Conservation (phyloP, 2,113 vertebrate species). For the Falco punctatus region DNA sequence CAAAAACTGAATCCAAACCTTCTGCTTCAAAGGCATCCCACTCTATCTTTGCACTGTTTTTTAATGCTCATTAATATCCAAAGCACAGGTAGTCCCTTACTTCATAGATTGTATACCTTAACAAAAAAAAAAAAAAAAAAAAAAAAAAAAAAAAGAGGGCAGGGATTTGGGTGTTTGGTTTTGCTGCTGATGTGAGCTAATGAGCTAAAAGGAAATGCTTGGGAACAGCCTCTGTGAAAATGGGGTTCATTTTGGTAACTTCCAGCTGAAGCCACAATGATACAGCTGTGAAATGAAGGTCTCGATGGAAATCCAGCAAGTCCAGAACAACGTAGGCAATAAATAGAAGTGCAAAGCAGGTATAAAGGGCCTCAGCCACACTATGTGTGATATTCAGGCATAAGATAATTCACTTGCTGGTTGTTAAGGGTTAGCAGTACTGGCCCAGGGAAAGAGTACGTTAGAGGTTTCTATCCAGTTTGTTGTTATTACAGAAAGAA, state of each 20-base stretch:
- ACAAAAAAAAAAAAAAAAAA: background rate
- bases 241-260: background rate
- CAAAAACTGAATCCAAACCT: background rate
- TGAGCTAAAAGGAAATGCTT: background rate
- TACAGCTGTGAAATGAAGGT: background rate
- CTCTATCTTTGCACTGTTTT: background rate
- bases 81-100: background rate
- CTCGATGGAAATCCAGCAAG: background rate
- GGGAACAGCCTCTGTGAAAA: background rate
- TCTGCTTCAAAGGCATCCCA: background rate
- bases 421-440: background rate
- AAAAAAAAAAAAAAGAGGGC: background rate
- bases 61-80: background rate
- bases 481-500: background rate
- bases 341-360: background rate
- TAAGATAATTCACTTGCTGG: background rate
- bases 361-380: background rate
- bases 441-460: background rate
- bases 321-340: background rate
- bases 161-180: background rate
- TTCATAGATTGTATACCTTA: background rate
- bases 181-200: background rate
- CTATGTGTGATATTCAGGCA: background rate
- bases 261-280: background rate
- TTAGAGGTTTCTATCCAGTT: background rate